phyloP scores from a whole-genome alignment of 2,113 vertebrate species.

The Calypte anna region DNA sequence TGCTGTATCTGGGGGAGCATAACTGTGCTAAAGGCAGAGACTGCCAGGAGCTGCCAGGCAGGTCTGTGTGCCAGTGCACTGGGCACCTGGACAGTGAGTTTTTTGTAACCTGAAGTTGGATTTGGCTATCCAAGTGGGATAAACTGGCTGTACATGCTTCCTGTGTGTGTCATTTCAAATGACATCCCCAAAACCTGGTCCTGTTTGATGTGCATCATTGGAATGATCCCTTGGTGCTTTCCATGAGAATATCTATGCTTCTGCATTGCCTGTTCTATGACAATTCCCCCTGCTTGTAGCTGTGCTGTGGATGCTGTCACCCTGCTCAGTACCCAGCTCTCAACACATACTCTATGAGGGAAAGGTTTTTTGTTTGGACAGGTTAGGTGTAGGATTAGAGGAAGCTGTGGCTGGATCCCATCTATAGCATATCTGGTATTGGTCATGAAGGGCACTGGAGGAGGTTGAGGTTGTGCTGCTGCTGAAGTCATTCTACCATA shows the following conservation, averaged over 20 bases:
- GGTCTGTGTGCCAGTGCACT: background rate
- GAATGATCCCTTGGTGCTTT: background rate
- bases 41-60: background rate
- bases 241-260: background rate
- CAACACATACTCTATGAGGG: rapidly evolving
- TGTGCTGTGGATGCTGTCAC: background rate
- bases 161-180: background rate
- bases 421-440: background rate
- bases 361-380: background rate
- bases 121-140: background rate
- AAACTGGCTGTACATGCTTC: background rate
- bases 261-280: background rate
- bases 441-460: background rate
- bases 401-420: background rate
- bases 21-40: rapidly evolving
- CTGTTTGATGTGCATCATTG: background rate
- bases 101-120: background rate
- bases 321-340: background rate
- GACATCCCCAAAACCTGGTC: background rate
- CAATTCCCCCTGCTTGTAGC: background rate
- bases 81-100: background rate
- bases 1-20: rapidly evolving
- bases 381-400: background rate
- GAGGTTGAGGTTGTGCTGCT: background rate
- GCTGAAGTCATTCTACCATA: background rate